Conservation (phyloP, 2,797 vertebrate genomes). For the Apogon talboti region DNA sequence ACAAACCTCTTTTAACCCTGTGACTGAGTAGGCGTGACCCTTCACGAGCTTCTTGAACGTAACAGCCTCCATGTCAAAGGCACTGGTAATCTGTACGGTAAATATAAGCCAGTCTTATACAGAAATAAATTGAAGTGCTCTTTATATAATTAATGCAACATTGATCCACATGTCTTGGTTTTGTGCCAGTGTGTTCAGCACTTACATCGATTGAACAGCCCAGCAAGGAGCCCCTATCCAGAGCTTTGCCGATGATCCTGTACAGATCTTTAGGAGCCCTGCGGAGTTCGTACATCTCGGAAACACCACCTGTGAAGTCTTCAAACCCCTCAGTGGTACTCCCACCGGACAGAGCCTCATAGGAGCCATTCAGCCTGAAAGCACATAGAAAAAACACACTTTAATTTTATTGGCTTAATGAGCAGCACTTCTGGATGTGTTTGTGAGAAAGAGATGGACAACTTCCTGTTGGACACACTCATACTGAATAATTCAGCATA, state of each 20-base stretch:
- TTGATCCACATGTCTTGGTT: too few species aligned
- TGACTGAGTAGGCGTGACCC: slow-evolving; percentile 93
- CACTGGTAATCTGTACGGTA: slow-evolving; percentile 84
- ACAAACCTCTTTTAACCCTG: slow-evolving; percentile 50
- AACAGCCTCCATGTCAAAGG: slow-evolving; percentile 89
- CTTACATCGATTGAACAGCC: slow-evolving; percentile 94
- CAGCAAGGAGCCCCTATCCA: slow-evolving; percentile 89
- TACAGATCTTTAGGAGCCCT: slow-evolving; percentile 84
- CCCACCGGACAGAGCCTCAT: slow-evolving; percentile 90
- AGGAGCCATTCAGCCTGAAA: slow-evolving; percentile 88
- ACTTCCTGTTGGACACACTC: slow-evolving; percentile 16
- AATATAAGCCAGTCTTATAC: too few species aligned
- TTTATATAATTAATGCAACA: too few species aligned
- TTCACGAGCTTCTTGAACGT: slow-evolving; percentile 94
- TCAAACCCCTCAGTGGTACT: slow-evolving; percentile 93
- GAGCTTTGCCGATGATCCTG: slow-evolving; percentile 86
- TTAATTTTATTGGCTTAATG: neutral
- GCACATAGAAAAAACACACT: too few species aligned
- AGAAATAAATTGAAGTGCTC: too few species aligned
- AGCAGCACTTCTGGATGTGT: slow-evolving; percentile 23
- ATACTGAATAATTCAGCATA: slow-evolving; percentile 57
- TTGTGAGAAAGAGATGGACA: slow-evolving; percentile 8
- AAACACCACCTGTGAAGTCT: slow-evolving; percentile 92
- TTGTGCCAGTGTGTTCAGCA: neutral
- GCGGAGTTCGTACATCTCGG: slow-evolving; percentile 88